Evolutionary conservation across 2,113 vertebrate genomes (phyloP), one percentile per base, ranked within the genome.

Genomic region (Haliaeetus leucogaster): DNA sequence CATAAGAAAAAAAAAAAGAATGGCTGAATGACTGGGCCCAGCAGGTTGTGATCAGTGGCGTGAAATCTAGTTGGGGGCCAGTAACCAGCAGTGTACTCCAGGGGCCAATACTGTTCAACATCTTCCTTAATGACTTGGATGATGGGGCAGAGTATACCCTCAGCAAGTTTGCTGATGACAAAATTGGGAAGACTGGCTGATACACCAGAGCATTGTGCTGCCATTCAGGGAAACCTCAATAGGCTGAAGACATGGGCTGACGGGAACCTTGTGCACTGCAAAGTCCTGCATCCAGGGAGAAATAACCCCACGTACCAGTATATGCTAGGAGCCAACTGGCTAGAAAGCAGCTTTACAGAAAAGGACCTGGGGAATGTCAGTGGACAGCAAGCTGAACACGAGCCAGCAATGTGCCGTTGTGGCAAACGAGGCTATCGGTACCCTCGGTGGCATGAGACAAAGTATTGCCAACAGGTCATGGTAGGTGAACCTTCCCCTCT

Each of bases 331-430:
- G 29, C 15, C 62, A 76, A 27, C 42, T 21, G 9, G 16, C 17
- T 81, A 43, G 23, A 80, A 82, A 68, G 21, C 32, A 73, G 48
- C n/a, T 59, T 47, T 27, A 10, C 42, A 59, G 82, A 68, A 47
- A 40, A 66, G 9, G 6, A 42, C 23, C 38, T 34, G 27, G 25
- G 52, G 14, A 43, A 43, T 63, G 18, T 30, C 62, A 50, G 52
- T 0, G 13, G n/a, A 48, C 76, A 86, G 36, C 53, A 80, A 72
- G 38, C 15, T 6, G 6, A 86, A 74, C 27, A 38, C 1, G 0
- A 66, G 29, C 9, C 61, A 56, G 22, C 1, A 2, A 8, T 0
- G 7, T 4, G 5, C 29, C 36, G 25, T 40, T 56, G 22, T 1
- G 4, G 20, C 55, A 85, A 82, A 65, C 17, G 38, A 68, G 18